Conservation (phyloP, 1,140 invertebrate species). For the Drosophila ironensis region DNA sequence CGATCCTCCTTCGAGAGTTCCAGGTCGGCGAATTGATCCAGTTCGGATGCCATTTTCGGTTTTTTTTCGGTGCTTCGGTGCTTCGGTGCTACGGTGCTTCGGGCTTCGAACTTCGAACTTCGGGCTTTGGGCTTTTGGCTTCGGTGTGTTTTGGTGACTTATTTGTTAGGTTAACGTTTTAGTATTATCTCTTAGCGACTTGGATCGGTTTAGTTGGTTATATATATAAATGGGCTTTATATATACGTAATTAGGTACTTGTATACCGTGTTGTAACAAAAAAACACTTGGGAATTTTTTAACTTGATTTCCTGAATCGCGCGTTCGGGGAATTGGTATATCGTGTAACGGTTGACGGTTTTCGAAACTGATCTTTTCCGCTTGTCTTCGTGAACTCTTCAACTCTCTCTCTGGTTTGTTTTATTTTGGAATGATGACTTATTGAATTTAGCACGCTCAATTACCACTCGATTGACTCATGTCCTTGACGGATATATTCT, state of each 20-base stretch:
- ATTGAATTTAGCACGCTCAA: conserved; percentile 42
- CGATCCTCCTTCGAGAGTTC: conserved; percentile 82
- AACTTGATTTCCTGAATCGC: too few species aligned
- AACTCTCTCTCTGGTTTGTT: background rate
- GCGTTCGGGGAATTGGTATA: background rate
- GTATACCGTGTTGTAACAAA: background rate
- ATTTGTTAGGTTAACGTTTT: background rate
- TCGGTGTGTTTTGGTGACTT: background rate
- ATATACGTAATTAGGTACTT: too few species aligned
- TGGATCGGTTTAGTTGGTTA: background rate
- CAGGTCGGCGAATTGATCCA: conserved; percentile 82
- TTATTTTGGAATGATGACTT: conserved; percentile 39
- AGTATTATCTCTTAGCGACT: background rate
- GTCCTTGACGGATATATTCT: conserved; percentile 44
- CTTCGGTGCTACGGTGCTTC: background rate
- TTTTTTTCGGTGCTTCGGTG: conserved; percentile 4
- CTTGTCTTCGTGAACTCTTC: background rate
- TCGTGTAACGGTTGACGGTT: too few species aligned
- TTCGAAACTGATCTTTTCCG: background rate
- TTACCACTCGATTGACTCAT: conserved; percentile 47
- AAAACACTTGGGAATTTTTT: conserved; percentile 23
- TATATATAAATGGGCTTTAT: too few species aligned
- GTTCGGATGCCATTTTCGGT: conserved; percentile 79
- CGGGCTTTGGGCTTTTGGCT: too few species aligned
- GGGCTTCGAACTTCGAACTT: too few species aligned